These are phyloP conservation scores for Ciconia boyciana DNA, from an alignment of 2,113 vertebrate species.

Conservation along the genomic window DNA sequence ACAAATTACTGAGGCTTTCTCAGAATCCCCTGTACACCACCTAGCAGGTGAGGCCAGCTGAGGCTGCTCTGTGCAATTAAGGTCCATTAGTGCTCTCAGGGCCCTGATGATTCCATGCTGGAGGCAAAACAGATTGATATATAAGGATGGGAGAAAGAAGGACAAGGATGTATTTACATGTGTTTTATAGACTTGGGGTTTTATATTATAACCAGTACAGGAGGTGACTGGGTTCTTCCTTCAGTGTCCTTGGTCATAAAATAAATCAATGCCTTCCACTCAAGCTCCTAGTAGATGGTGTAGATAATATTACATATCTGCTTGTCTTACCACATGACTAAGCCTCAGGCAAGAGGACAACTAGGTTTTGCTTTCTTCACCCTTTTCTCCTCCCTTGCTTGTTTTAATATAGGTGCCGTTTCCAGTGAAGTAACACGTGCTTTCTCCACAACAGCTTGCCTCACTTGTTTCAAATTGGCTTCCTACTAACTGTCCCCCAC, in stretches of 20 bases:
- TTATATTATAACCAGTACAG: background rate
- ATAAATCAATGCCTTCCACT: background rate
- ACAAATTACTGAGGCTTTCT: background rate
- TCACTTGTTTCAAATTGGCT: background rate
- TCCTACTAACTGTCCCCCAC: background rate
- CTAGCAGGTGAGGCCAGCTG: background rate
- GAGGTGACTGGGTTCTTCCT: background rate
- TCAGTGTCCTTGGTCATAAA: background rate
- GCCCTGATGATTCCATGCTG: background rate
- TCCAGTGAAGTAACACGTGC: background rate
- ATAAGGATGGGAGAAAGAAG: background rate
- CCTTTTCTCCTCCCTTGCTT: background rate
- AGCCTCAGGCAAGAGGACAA: background rate
- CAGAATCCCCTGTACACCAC: no score
- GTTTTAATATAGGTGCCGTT: background rate
- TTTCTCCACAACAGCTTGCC: background rate
- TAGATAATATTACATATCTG: background rate
- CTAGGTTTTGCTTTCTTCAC: background rate
- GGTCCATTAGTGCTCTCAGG: background rate
- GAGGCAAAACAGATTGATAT: background rate
- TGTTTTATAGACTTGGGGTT: background rate
- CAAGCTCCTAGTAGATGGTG: background rate
- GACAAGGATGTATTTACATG: background rate
- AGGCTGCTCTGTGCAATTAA: background rate
- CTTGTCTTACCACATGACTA: background rate